Evolutionary conservation across 2,888 invertebrate species (phyloP), one percentile per base, ranked within the genome.

Genomic region (Electrophaes corylata): DNA sequence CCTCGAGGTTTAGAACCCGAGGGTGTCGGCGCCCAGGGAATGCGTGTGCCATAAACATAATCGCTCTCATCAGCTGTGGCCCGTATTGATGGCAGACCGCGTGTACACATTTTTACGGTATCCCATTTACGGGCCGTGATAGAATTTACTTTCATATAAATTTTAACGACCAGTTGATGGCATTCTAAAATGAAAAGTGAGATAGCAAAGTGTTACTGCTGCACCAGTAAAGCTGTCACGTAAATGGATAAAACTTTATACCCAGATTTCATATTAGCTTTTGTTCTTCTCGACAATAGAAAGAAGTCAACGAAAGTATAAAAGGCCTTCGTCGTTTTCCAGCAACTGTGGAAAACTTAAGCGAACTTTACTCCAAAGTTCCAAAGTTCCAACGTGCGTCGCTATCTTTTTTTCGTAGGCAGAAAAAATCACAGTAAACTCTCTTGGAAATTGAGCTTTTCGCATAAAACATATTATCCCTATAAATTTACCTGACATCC

Each of bases 401-500:
- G 60, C 73, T 73, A 79, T 75, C 70, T 74, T 75, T 79, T 79
- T 66, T 78, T 76, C 69, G 33, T 61, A 70, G 73, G 75, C 65
- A 72, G 77, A 84, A 87, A 86, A 89, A 88, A 86, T 85, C 85
- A 80, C 81, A 79, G 83, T 82, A 82, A 79, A 84, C 81, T 83
- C 80, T 78, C 75, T 69, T 69, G 71, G 76, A 86, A 86, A 86
- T 84, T 83, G 80, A 84, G 83, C 79, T 83, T 71, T 79, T 81
- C 76, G 72, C 83, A 78, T 81, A 78, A 81, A 86, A 88, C 82
- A 85, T 88, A 91, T 91, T 88, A 88, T 86, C 76, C 83, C 88
- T 83, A 91, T 91, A 91, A 89, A 89, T 91, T 90, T 80, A 83
- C 84, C 83, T 84, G 87, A 91, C 88, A 75, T 84, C 80, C 74